A percentile compares a stretch with the other conserved stretches of the same genome.
Evolutionary conservation across 2,888 invertebrate genomes (phyloP).

Genomic region (Caenorhabditis parvicauda): DNA sequence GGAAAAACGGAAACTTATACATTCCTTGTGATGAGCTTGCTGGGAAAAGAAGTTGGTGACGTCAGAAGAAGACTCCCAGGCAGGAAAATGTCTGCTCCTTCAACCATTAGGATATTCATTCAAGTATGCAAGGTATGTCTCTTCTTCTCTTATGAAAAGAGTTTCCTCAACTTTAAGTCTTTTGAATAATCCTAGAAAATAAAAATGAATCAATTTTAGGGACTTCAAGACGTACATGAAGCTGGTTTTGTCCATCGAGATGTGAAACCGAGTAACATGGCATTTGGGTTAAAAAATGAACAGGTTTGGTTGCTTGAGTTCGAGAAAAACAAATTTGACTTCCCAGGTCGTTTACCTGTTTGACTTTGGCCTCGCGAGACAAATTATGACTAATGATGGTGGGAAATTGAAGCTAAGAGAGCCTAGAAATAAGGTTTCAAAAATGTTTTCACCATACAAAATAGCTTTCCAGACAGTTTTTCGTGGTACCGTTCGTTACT

Average conservation of each 20-base stretch:
- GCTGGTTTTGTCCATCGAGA: conserved; percentile 54
- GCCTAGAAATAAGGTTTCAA: conserved; percentile 41
- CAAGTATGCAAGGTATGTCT: conserved; percentile 35
- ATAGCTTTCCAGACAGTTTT: conserved; percentile 73
- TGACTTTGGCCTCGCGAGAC: conserved; percentile 56
- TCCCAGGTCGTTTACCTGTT: conserved; percentile 44
- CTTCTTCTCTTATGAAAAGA: not conserved
- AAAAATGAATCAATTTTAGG: conserved; percentile 14
- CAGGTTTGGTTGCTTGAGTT: not conserved
- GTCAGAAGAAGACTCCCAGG: conserved; percentile 41
- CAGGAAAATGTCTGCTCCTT: conserved; percentile 33
- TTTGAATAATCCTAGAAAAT: not conserved
- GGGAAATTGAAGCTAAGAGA: conserved; percentile 71
- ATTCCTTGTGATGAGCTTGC: conserved; percentile 53
- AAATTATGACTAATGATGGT: conserved; percentile 68
- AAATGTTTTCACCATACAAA: not conserved
- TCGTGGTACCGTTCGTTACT: conserved; percentile 89
- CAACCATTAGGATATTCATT: conserved; percentile 38
- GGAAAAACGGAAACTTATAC: conserved; percentile 42
- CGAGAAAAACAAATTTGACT: not conserved
- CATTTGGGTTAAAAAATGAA: conserved; percentile 33
- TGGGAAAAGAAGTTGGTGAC: conserved; percentile 50
- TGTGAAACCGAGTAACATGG: conserved; percentile 52
- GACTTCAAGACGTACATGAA: conserved; percentile 45
- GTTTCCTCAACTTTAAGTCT: not conserved